Conservation (phyloP, 2,888 invertebrate species). For the Silvanus unidentatus region DNA sequence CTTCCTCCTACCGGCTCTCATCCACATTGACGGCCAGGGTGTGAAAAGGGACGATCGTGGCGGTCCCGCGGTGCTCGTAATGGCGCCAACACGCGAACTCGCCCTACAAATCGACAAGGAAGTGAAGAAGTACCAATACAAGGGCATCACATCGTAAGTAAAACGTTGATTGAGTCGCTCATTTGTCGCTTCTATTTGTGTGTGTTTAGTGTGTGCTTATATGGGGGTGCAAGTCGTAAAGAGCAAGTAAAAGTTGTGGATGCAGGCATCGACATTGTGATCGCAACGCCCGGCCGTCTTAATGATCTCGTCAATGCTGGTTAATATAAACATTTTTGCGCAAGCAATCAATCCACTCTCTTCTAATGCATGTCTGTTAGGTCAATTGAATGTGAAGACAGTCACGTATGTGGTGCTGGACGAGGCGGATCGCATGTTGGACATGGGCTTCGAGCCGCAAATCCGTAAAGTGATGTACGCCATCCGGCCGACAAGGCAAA, state of each 20-base stretch:
- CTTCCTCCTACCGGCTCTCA: constrained; percentile 84
- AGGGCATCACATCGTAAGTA: constrained; percentile 73
- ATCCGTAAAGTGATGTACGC: constrained; percentile 77
- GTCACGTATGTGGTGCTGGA: constrained; percentile 88
- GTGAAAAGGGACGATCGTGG: constrained; percentile 63
- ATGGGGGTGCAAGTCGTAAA: constrained; percentile 80
- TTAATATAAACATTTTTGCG: neutral
- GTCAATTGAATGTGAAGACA: constrained; percentile 65
- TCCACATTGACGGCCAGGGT: constrained; percentile 85
- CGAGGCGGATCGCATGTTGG: constrained; percentile 86
- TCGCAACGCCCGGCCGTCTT: constrained; percentile 90
- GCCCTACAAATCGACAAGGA: constrained; percentile 91
- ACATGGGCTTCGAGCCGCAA: constrained; percentile 83
- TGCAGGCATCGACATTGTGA: constrained; percentile 87
- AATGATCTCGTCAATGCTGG: constrained; percentile 77
- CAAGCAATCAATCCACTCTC: too few relatives aligned
- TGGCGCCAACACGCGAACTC: constrained; percentile 90
- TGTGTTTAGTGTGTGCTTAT: constrained; percentile 78
- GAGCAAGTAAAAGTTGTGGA: constrained; percentile 70
- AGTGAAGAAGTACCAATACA: constrained; percentile 82
- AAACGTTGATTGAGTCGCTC: too few relatives aligned
- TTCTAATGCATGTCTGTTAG: constrained; percentile 20
- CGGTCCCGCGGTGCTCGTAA: constrained; percentile 80
- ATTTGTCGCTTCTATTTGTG: too few relatives aligned
- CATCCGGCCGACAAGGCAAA: constrained; percentile 83